Conservation (phyloP, 2,797 vertebrate genomes). For the Telmatherina bonti region DNA sequence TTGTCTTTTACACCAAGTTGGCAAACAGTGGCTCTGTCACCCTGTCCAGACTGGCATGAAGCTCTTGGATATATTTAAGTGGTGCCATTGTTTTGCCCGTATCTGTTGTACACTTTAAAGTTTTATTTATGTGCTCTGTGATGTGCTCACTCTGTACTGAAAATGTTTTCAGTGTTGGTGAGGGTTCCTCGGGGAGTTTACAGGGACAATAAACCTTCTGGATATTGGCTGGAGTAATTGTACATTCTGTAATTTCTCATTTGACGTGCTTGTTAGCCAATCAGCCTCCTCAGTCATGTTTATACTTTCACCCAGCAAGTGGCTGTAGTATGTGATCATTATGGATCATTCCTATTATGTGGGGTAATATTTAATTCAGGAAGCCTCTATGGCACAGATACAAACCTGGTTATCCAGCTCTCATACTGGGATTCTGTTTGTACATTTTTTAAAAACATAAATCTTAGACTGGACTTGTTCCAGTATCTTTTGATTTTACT, state of each 20-base stretch:
- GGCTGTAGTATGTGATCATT: background rate
- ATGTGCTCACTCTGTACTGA: constrained; percentile 22
- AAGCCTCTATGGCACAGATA: background rate
- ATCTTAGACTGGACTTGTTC: no score
- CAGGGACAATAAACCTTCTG: constrained; percentile 20
- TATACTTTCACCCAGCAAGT: background rate
- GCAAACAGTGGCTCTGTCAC: no score
- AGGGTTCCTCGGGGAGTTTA: background rate
- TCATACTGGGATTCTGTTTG: background rate
- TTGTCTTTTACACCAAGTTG: no score
- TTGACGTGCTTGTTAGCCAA: background rate
- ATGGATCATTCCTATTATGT: background rate
- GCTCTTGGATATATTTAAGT: constrained; percentile 48
- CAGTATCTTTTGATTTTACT: no score
- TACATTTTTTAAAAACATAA: background rate
- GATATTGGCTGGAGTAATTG: constrained; percentile 26
- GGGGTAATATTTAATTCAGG: accelerated
- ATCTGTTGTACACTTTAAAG: constrained; percentile 22
- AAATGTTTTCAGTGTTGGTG: constrained; percentile 2
- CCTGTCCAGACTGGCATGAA: constrained; percentile 18
- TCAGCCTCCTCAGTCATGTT: background rate
- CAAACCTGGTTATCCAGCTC: background rate
- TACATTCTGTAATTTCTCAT: constrained; percentile 31
- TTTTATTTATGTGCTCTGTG: constrained; percentile 27
- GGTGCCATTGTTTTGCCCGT: constrained; percentile 17